These are phyloP conservation scores for Anodontia alba DNA, from an alignment of 2,888 invertebrate species.

Conservation along the genomic window DNA sequence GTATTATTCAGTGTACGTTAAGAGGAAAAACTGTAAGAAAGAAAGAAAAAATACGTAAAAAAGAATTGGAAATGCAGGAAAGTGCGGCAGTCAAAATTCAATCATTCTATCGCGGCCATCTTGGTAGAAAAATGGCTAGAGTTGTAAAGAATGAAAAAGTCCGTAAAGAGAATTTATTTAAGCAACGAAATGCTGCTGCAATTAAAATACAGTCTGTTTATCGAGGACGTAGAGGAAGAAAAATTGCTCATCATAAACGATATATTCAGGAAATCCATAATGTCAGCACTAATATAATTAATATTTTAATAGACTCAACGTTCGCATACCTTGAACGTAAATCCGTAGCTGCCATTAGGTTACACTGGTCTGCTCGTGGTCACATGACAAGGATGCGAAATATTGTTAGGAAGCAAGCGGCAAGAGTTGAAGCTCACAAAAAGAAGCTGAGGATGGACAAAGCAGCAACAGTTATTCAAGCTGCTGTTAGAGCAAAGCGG, in stretches of 20 bases:
- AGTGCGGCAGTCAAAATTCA: slow-evolving; percentile 21
- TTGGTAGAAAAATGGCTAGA: slow-evolving; percentile 21
- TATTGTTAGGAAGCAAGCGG: not conserved
- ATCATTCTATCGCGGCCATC: slow-evolving; percentile 16
- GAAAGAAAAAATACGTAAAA: not conserved
- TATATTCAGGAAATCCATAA: slow-evolving; percentile 31
- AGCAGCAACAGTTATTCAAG: slow-evolving; percentile 40
- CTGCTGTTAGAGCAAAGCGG: slow-evolving; percentile 35
- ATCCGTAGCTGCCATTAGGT: slow-evolving; percentile 35
- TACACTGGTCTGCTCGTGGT: slow-evolving; percentile 41
- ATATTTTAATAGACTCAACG: slow-evolving; percentile 34
- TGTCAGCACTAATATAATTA: slow-evolving; percentile 34
- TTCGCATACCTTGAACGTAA: slow-evolving; percentile 38
- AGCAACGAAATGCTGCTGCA: slow-evolving; percentile 19
- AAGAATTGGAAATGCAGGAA: not conserved
- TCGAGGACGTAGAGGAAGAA: slow-evolving; percentile 42
- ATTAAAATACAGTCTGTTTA: slow-evolving; percentile 53
- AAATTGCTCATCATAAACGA: slow-evolving; percentile 26
- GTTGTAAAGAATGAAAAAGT: slow-evolving; percentile 14
- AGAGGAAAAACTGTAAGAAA: slow-evolving; percentile 29
- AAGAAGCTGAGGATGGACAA: not conserved
- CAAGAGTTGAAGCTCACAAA: slow-evolving; percentile 23
- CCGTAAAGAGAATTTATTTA: not conserved
- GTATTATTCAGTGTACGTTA: slow-evolving; percentile 24
- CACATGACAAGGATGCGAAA: slow-evolving; percentile 26